Percentiles rank a stretch among this genome's conserved stretches.
phyloP scores from a whole-genome alignment of 1,140 invertebrate species.

The Diuraphis noxia region DNA sequence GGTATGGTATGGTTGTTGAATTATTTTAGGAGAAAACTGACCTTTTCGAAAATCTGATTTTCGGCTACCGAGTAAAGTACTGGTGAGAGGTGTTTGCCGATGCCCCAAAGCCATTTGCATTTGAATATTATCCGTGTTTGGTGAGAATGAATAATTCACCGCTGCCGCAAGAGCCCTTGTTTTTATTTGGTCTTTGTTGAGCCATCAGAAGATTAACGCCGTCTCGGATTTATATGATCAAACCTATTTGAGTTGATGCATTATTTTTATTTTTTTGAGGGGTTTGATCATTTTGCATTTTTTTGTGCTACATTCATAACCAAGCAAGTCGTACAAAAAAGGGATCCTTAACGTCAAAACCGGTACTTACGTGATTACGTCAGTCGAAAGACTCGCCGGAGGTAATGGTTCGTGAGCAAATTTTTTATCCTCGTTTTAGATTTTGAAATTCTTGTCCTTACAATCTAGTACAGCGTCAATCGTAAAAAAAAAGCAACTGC shows the following conservation, averaged over 20 bases:
- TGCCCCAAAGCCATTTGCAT: not conserved
- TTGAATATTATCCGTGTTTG: constrained; percentile 26
- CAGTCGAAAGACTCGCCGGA: not conserved
- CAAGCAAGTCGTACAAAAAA: not conserved
- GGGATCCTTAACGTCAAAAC: not conserved
- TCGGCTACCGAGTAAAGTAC: not conserved
- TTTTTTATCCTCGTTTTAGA: not conserved
- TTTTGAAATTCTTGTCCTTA: not conserved
- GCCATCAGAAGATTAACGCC: not conserved
- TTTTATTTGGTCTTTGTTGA: not conserved
- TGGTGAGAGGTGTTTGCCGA: not conserved
- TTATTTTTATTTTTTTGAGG: not conserved
- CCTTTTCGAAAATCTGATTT: constrained; percentile 23
- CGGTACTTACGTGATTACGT: not conserved
- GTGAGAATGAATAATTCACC: not conserved
- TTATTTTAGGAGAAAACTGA: not conserved
- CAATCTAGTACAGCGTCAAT: not conserved
- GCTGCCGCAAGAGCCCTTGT: not conserved
- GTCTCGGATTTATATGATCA: not conserved
- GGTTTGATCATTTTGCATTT: not conserved
- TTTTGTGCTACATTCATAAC: not conserved
- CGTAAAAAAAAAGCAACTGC: not conserved
- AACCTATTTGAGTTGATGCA: not conserved
- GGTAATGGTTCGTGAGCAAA: not conserved
- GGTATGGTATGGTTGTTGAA: not conserved